phyloP scores from a whole-genome alignment of 1,140 invertebrate species.

The Bombus sibiricus region DNA sequence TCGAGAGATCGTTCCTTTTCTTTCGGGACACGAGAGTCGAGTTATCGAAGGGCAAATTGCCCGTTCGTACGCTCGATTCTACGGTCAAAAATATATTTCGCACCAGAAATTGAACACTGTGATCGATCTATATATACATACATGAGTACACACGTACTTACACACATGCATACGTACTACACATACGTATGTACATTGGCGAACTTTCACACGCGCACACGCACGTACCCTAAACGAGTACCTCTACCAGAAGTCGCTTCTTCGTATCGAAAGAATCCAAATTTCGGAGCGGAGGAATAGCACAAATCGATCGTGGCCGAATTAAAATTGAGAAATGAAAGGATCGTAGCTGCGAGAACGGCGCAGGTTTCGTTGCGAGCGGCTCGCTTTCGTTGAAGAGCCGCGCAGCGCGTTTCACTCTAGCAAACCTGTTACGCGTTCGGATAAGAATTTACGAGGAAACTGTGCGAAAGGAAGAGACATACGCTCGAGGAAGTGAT shows the following conservation, averaged over 20 bases:
- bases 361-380: not conserved
- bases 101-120: constrained; percentile 3
- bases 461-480: not conserved
- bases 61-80: not conserved
- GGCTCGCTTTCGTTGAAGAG: not conserved
- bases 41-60: not conserved
- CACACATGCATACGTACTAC: not conserved
- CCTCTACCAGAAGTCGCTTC: not conserved
- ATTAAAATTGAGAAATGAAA: not conserved
- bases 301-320: not conserved
- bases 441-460: not conserved
- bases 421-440: not conserved
- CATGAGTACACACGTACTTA: not conserved
- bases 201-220: not conserved
- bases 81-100: constrained; percentile 46
- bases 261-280: not conserved
- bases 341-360: not conserved
- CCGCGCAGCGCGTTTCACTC: not conserved
- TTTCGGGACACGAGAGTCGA: constrained; percentile 11
- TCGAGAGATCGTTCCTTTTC: not conserved
- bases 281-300: not conserved
- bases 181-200: not conserved
- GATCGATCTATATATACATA: not conserved
- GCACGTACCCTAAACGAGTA: not conserved
- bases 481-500: not conserved